Evolutionary conservation across 2,797 vertebrate species (phyloP), one percentile per base, ranked within the genome.

Genomic region (Pteronotus mesoamericanus): DNA sequence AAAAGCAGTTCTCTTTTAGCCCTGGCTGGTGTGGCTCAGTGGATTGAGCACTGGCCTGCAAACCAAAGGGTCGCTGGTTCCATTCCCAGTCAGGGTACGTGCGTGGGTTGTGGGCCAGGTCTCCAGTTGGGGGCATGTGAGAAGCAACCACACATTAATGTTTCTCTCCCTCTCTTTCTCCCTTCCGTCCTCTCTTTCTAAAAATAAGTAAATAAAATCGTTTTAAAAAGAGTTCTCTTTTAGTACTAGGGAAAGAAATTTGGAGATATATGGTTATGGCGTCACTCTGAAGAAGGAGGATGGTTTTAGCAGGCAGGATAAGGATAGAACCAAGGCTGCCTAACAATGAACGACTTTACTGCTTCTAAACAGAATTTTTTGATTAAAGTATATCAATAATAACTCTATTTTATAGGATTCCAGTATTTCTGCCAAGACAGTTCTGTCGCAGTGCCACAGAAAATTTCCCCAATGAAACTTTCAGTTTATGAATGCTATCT

Each of bases 401-500:
- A 98, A 94, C 72, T 96, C 87, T 90, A 44, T 84, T 94, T 97
- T 95, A 95, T 85, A 96, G 82, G 53, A 97, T 75, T 95, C 55
- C 55, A 96, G 90, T 94, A 88, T 94, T 97, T 97, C 87, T 94
- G 94, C 95, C 96, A 95, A 96, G 82, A 71, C 15, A 68, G 7
- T 95, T 96, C 87, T 95, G 59, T 93, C 55, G 64, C 87, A 94
- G 53, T 71, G 74, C 96, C 85, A 94, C 34, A 75, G 80, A 96
- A 98, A 94, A 90, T 96, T 75, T 96, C 93, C 95, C 96, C 92
- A 95, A 75, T 92, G 96, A 96, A 97, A 97, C 84, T 89, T 96
- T 90, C 93, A 78, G 90, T 97, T 98, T 97, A 98, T 97, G 97
- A 97, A 97, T 96, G 88, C 90, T 97, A 97, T 97, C 95, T 96